Base-by-base conservation (phyloP, 2,797 vertebrate genomes). In the Halcyon badia region DNA sequence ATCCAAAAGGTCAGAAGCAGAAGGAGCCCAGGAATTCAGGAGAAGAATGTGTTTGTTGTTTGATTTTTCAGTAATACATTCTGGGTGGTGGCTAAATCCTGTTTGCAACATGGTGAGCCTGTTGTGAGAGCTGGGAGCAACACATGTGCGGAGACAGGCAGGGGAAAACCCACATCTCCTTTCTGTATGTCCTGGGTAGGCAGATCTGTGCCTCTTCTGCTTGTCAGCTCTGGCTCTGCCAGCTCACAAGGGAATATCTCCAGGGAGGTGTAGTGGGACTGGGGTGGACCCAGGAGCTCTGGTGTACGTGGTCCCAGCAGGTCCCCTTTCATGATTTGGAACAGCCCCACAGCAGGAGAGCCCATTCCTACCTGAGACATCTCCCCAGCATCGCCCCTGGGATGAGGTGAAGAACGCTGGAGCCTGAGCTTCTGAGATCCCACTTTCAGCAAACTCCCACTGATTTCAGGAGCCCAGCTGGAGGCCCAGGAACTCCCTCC, bases 81-180 rank as follows among this genome's bases (percentile, higher is more conserved):
- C 54, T 72, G 83, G 60, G 73, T 20, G 44, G 78, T 37, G 82
- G 78, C 44, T 80, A 37, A 77, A 92, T 44, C 12, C 73, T 44
- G 64, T 66, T 39, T 49, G 57, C 64, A 54, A 76, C 68, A 82
- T 39, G 37, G 49, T 41, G 86, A 94, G 64, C 44, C 65, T 80
- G 58, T 48, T 64, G 49, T 1, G 6, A 83, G 89, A 70, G 77
- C 33, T 14, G 25, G 52, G 57, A 80, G 73, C 48, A 64, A n/a
- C 44, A 28, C 5, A 5, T 0, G 1, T 31, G 4, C 0, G 0
- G 62, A 30, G 12, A 26, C n/a, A 51, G 37, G 31, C 18, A 13
- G 33, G 41, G 31, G 33, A 56, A 76, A 87, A 48, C 65, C 71
- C 51, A 22, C 22, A 22, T 56, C 70, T 33, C 3, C 5, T 28